These are phyloP conservation scores for Neodontobutis hainanensis DNA, from an alignment of 2,113 vertebrate genomes.

Conservation along the genomic window DNA sequence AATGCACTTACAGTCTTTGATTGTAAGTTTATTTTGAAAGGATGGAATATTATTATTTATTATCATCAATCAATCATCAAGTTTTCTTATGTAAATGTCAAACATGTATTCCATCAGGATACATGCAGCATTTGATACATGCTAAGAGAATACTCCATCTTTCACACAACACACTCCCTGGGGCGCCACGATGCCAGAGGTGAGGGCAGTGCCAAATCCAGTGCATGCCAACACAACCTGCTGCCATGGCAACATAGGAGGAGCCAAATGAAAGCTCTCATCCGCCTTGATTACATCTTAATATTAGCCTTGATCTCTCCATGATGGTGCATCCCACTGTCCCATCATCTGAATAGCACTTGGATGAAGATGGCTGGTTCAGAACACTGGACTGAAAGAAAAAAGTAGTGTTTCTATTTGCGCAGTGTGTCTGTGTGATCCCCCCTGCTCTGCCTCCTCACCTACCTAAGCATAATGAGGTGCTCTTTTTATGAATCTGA, in stretches of 20 bases:
- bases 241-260: constrained; percentile 80
- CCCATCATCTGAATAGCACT: not conserved
- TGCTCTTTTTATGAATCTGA: constrained; percentile 18
- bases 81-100: no score
- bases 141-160: not conserved
- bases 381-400: constrained; percentile 9
- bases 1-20: no score
- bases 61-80: no score
- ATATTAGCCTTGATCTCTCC: constrained; percentile 13
- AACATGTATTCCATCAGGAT: no score
- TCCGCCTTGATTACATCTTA: constrained; percentile 29
- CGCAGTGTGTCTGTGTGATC: not conserved
- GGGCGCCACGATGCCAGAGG: constrained; percentile 76
- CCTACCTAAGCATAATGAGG: constrained; percentile 16
- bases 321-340: constrained; percentile 35
- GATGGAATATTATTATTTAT: no score
- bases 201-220: constrained; percentile 75
- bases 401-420: constrained; percentile 18
- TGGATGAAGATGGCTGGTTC: not conserved
- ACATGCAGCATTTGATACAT: no score
- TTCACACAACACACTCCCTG: constrained; percentile 45
- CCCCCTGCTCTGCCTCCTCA: not conserved
- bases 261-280: constrained; percentile 67
- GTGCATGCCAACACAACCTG: constrained; percentile 79
- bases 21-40: no score